Conservation (phyloP, 1,140 invertebrate genomes). For the Harpegnathos saltator region DNA sequence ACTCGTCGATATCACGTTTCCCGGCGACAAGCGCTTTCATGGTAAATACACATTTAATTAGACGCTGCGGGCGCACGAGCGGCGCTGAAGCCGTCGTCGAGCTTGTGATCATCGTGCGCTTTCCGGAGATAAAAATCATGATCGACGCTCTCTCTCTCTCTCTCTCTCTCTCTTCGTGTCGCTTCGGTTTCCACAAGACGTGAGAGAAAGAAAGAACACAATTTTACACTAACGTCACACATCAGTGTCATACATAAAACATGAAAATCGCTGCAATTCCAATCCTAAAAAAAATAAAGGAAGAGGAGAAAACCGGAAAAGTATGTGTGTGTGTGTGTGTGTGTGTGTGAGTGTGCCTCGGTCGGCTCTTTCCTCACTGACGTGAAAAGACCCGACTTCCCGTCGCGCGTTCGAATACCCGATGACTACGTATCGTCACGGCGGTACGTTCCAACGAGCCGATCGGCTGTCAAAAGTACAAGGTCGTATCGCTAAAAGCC, state of each 20-base stretch:
- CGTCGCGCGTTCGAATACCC: too few species aligned
- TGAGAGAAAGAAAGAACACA: not conserved
- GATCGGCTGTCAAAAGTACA: constrained; percentile 63
- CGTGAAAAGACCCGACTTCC: too few species aligned
- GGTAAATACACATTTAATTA: constrained; percentile 38
- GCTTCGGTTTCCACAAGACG: not conserved
- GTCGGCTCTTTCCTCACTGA: too few species aligned
- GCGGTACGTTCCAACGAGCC: not conserved
- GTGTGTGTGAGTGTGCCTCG: too few species aligned
- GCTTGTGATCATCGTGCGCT: constrained; percentile 5
- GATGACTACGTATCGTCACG: not conserved
- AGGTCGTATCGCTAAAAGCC: constrained; percentile 70
- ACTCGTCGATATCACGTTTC: constrained; percentile 63
- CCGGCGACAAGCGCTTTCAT: constrained; percentile 21
- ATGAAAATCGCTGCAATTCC: not conserved
- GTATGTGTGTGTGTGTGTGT: too few species aligned
- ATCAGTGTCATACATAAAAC: not conserved
- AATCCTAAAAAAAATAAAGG: not conserved
- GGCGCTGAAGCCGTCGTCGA: constrained; percentile 2
- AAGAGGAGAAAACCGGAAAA: not conserved
- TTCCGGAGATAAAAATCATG: not conserved
- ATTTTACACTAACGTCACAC: too few species aligned
- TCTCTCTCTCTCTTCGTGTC: too few species aligned
- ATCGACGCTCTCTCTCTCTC: too few species aligned
- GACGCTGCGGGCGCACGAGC: not conserved